These are phyloP conservation scores for Hyposmocoma kahamanoa DNA, from an alignment of 1,140 invertebrate species.

Conservation along the genomic window DNA sequence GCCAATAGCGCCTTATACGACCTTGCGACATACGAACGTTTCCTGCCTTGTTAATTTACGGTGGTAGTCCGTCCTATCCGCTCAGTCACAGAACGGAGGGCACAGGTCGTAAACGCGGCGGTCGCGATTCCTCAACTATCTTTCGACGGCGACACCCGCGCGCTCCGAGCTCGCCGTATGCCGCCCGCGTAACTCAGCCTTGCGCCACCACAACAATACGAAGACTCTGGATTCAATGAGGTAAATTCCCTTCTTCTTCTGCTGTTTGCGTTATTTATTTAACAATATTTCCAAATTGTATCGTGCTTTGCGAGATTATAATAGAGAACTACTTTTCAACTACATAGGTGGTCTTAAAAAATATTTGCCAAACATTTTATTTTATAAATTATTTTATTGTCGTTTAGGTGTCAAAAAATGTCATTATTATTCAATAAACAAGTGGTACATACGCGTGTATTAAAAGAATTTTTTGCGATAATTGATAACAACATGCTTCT, in stretches of 20 bases:
- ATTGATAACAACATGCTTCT: too few species aligned
- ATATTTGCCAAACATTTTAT: too few species aligned
- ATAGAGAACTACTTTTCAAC: too few species aligned
- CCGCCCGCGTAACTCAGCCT: constrained; percentile 16
- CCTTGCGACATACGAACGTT: not conserved
- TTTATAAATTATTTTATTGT: too few species aligned
- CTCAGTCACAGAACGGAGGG: not conserved
- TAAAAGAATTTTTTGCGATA: too few species aligned
- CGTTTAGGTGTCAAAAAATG: too few species aligned
- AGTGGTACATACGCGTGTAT: too few species aligned
- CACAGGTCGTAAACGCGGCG: constrained; percentile 4
- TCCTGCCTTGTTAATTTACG: constrained; percentile 15
- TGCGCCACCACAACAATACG: constrained; percentile 11
- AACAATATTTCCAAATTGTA: not conserved
- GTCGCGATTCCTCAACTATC: constrained; percentile 12
- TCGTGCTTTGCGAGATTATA: not conserved
- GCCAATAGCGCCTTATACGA: constrained; percentile 14
- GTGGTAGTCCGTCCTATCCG: constrained; percentile 6
- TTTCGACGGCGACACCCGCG: constrained; percentile 20
- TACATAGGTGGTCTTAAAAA: too few species aligned
- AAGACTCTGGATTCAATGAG: constrained; percentile 39
- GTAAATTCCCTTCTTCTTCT: constrained; percentile 26
- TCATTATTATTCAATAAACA: too few species aligned
- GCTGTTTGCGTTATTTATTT: not conserved
- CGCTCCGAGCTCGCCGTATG: constrained; percentile 13